Percentiles rank a stretch among this genome's conserved stretches.
These are phyloP conservation scores for Papilio demoleus DNA, from an alignment of 2,888 invertebrate species.

Conservation along the genomic window DNA sequence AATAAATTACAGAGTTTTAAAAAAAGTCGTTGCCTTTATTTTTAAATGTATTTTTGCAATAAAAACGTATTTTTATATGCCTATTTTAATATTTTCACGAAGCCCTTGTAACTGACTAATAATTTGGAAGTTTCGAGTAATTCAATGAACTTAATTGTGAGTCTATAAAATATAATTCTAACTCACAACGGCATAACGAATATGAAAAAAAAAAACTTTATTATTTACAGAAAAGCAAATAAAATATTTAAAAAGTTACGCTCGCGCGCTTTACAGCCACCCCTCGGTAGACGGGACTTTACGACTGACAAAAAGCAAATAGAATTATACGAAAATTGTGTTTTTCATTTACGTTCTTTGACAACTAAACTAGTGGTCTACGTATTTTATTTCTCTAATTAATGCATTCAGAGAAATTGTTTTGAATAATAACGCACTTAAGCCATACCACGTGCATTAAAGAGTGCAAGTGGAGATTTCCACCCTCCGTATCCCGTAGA, in stretches of 20 bases:
- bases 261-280: constrained; percentile 9
- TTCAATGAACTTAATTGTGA: constrained; percentile 5
- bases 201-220: constrained; percentile 25
- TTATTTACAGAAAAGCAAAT: constrained; percentile 26
- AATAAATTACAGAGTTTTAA: background rate
- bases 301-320: constrained; percentile 22
- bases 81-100: background rate
- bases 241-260: constrained; percentile 30
- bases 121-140: background rate
- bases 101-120: background rate
- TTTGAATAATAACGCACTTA: background rate
- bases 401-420: constrained; percentile 7
- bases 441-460: background rate
- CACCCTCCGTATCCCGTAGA: background rate
- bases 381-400: constrained; percentile 13
- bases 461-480: no score
- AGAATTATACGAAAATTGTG: constrained; percentile 28
- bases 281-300: constrained; percentile 4
- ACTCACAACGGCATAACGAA: background rate
- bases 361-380: constrained; percentile 9
- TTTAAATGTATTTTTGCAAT: background rate
- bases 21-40: background rate
- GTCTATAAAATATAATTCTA: constrained; percentile 14
- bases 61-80: background rate
- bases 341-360: constrained; percentile 21